These are phyloP conservation scores for Azemiops feae DNA, from an alignment of 2,113 vertebrate species.

Conservation along the genomic window DNA sequence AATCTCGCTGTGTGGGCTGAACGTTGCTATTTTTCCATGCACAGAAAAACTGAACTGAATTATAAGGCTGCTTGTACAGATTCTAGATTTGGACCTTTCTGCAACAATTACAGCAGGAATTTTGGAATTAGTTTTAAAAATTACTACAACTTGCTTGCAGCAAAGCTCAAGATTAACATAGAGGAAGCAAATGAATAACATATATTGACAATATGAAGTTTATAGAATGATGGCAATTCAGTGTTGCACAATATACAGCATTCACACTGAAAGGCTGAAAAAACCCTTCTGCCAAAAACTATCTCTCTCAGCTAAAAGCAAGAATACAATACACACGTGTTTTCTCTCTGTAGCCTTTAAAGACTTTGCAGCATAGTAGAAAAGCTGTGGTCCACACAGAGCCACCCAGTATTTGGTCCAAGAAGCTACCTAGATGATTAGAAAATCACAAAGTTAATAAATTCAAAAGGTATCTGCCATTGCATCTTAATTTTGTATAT, in stretches of 20 bases:
- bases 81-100: background rate
- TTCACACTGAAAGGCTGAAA: background rate
- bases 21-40: background rate
- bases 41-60: background rate
- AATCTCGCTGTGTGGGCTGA: background rate
- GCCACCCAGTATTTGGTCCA: constrained; percentile 99
- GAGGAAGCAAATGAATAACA: background rate
- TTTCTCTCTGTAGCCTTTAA: constrained; percentile 97
- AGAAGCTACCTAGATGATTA: constrained; percentile 83
- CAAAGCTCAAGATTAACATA: background rate
- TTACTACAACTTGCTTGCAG: background rate
- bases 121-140: background rate
- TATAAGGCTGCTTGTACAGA: background rate
- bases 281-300: background rate
- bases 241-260: background rate
- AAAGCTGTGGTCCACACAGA: constrained; percentile 89
- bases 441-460: background rate
- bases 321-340: constrained; percentile 85
- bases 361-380: constrained; percentile 97
- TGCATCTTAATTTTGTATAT: background rate
- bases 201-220: background rate
- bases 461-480: background rate
- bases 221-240: background rate
- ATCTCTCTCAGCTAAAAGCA: constrained; percentile 5
- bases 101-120: background rate